These are phyloP conservation scores for Palythoa grandis DNA, from an alignment of 92 coral and sea anemone genomes.

Conservation along the genomic window DNA sequence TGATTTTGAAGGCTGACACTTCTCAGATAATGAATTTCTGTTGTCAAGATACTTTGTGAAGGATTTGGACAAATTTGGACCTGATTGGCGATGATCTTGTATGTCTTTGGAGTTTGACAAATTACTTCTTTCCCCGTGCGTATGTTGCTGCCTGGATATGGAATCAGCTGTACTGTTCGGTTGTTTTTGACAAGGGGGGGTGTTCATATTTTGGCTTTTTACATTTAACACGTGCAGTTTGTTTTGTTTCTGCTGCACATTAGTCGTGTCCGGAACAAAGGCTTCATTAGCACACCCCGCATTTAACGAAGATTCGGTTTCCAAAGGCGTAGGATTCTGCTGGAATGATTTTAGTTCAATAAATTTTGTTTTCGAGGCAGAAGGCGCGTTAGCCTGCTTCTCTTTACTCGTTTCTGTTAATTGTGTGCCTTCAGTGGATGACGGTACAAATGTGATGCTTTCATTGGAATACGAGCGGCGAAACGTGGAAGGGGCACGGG, in stretches of 20 bases:
- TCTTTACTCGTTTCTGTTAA: too few species aligned
- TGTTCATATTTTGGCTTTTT: background rate
- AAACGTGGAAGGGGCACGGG: background rate
- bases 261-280: background rate
- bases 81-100: background rate
- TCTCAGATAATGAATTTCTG: background rate
- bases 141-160: background rate
- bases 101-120: background rate
- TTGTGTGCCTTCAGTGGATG: background rate
- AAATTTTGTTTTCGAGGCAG: background rate
- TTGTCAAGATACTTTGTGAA: background rate
- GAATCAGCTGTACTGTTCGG: background rate
- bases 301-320: background rate
- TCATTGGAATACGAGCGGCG: constrained; percentile 1
- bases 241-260: background rate
- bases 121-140: background rate
- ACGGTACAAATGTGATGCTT: constrained; percentile 24
- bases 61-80: background rate
- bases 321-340: background rate
- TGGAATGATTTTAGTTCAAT: background rate
- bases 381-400: background rate
- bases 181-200: background rate
- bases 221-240: background rate
- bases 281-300: constrained; percentile 8
- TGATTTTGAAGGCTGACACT: background rate